phyloP scores from a whole-genome alignment of 2,113 vertebrate genomes.

The Edolisoma coerulescens region DNA sequence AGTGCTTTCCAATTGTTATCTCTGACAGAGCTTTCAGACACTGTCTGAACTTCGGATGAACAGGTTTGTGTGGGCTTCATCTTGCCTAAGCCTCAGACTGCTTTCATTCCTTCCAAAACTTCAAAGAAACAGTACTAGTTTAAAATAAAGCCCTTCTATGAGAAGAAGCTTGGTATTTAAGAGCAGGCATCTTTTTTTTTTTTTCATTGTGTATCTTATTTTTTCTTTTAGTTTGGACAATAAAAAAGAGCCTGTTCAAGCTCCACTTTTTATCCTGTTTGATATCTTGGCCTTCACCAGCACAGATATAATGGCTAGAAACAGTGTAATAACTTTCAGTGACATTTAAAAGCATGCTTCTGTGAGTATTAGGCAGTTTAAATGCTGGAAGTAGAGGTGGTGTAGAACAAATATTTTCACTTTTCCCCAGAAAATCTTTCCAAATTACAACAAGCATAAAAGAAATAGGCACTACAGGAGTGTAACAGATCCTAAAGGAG shows the following conservation, averaged over 20 bases:
- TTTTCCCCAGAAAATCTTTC: neutral
- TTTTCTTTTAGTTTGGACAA: neutral
- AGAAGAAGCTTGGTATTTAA: neutral
- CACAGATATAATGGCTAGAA: neutral
- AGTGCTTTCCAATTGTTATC: neutral
- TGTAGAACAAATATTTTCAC: neutral
- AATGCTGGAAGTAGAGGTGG: neutral
- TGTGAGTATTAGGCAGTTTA: neutral
- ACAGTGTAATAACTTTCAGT: neutral
- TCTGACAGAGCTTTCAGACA: neutral
- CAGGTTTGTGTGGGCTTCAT: neutral
- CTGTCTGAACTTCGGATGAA: neutral
- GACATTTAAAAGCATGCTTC: neutral
- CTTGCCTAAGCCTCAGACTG: neutral
- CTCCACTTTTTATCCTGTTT: neutral
- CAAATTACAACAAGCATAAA: neutral
- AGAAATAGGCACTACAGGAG: neutral
- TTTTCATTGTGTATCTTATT: neutral
- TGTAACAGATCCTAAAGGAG: neutral
- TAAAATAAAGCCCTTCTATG: neutral
- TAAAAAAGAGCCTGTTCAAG: neutral
- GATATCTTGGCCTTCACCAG: neutral
- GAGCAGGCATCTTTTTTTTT: fast-evolving
- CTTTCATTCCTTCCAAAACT: neutral
- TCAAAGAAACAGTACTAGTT: neutral